Conservation (phyloP, 2,888 invertebrate genomes). For the Nipponacmea schrenckii region DNA sequence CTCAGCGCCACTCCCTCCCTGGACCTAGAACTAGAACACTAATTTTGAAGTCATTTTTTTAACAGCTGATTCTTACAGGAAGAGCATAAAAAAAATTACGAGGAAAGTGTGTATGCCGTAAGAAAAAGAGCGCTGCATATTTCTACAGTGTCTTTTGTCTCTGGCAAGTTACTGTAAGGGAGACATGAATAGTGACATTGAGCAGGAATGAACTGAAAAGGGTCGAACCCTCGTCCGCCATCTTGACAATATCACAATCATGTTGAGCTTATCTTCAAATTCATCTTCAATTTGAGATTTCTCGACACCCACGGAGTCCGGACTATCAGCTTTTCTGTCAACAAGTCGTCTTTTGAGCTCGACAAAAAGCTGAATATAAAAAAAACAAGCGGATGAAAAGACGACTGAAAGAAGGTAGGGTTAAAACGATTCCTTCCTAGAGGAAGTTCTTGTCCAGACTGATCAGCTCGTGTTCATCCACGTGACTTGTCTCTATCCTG, state of each 20-base stretch:
- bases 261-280: no score
- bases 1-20: no score
- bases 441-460: not conserved
- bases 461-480: not conserved
- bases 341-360: not conserved
- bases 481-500: no score
- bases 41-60: no score
- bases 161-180: no score
- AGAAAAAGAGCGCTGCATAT: not conserved
- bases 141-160: no score
- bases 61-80: no score
- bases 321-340: not conserved
- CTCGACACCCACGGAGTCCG: not conserved
- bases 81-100: not conserved
- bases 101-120: not conserved
- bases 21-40: no score
- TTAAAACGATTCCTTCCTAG: not conserved
- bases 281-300: no score
- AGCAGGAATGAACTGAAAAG: not conserved
- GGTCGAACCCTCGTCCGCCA: not conserved
- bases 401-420: not conserved
- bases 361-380: not conserved
- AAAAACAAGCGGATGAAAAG: not conserved
- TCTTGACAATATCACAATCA: not conserved
- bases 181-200: no score